Evolutionary conservation across 2,797 vertebrate species (phyloP).

Genomic region (Thunnus albacares): DNA sequence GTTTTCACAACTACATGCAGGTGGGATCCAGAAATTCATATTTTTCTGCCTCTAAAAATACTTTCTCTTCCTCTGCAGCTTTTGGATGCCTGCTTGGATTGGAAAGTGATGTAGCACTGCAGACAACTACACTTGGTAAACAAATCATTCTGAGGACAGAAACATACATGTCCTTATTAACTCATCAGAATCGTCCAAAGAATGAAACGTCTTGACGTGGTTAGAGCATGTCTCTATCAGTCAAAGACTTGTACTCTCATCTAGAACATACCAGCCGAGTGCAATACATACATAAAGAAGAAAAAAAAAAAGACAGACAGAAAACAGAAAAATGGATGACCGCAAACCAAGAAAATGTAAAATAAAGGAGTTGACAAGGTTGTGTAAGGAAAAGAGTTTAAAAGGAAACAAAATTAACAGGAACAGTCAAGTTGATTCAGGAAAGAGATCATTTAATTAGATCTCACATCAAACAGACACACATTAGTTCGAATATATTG

Average conservation of each 20-base stretch:
- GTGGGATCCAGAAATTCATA: slow-evolving; percentile 10
- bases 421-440: slow-evolving; percentile 28
- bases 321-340: not conserved
- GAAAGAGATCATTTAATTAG: slow-evolving; percentile 55
- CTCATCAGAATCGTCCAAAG: not conserved
- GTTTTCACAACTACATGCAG: slow-evolving; percentile 10
- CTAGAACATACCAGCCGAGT: not conserved
- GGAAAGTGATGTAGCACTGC: not conserved
- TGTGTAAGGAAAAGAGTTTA: slow-evolving; percentile 9
- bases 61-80: not conserved
- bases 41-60: slow-evolving; percentile 31
- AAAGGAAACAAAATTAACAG: slow-evolving; percentile 16
- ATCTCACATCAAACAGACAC: slow-evolving; percentile 46
- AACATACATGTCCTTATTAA: slow-evolving; percentile 19
- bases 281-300: slow-evolving; percentile 9
- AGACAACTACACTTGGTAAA: slow-evolving; percentile 21
- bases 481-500: slow-evolving; percentile 39
- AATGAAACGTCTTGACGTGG: not conserved
- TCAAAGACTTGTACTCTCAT: slow-evolving; percentile 18
- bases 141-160: slow-evolving; percentile 24
- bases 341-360: slow-evolving; percentile 10
- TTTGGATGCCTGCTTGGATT: slow-evolving; percentile 8
- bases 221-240: slow-evolving; percentile 25
- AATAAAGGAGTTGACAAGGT: slow-evolving; percentile 8
- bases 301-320: slow-evolving; percentile 1